These are phyloP conservation scores for Aurelia aurita DNA, from an alignment of 30 jellyfish, hydroid and myxozoan genomes.

Conservation along the genomic window DNA sequence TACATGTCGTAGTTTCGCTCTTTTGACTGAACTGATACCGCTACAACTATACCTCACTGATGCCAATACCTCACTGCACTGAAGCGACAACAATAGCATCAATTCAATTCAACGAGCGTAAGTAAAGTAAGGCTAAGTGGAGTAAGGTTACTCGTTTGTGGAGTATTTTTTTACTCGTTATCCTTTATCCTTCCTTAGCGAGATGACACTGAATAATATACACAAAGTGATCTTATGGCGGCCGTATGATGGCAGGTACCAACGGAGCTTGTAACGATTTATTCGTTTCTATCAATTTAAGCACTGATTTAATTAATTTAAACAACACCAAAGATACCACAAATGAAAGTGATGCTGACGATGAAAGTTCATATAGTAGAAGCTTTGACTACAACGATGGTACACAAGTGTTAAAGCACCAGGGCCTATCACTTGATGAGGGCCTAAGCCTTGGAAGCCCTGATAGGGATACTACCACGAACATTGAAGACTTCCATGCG, in stretches of 20 bases:
- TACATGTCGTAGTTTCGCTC: too few species aligned
- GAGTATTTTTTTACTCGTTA: too few species aligned
- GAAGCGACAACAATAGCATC: too few species aligned
- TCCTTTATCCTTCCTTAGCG: conserved; percentile 3
- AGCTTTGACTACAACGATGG: conserved; percentile 44
- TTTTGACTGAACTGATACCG: too few species aligned
- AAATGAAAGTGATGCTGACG: conserved; percentile 57
- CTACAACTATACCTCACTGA: too few species aligned
- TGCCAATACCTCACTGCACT: too few species aligned
- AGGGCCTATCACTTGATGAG: conserved; percentile 12
- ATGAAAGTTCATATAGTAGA: conserved; percentile 19
- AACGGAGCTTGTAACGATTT: conserved; percentile 10
- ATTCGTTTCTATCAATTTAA: conserved; percentile 39
- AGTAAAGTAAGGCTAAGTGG: too few species aligned
- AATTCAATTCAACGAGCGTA: too few species aligned
- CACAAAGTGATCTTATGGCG: conserved; percentile 58
- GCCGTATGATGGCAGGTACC: conserved; percentile 50
- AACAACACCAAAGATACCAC: not conserved
- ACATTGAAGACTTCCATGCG: not conserved
- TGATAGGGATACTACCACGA: not conserved
- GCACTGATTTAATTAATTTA: conserved; percentile 15
- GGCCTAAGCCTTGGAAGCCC: conserved; percentile 18
- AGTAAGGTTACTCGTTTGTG: too few species aligned
- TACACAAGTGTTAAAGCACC: conserved; percentile 4
- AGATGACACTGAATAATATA: conserved; percentile 13